Evolutionary conservation across 30 jellyfish, hydroid and myxozoan species (phyloP).

Genomic region (Cassiopea xamachana): DNA sequence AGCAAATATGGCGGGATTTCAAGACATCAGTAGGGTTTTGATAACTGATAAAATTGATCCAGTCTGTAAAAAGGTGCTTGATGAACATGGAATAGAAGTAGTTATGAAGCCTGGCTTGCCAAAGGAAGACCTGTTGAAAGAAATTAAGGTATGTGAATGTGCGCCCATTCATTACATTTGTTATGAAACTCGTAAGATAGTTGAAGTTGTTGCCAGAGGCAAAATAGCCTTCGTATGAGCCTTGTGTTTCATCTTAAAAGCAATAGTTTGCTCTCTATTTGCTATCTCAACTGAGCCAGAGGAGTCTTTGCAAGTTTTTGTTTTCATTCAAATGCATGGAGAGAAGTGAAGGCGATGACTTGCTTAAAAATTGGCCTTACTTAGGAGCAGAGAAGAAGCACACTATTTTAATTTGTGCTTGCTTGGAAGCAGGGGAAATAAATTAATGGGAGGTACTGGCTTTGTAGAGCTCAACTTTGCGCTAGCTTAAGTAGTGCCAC

Average conservation of each 20-base stretch:
- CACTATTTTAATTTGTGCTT: no score
- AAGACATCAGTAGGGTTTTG: conserved; percentile 51
- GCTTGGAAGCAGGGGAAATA: no score
- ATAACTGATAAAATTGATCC: conserved; percentile 86
- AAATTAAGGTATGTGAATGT: conserved; percentile 56
- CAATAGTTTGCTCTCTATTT: no score
- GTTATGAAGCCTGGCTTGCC: conserved; percentile 86
- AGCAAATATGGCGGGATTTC: conserved; percentile 60
- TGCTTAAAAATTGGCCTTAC: no score
- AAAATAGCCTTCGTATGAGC: neutral
- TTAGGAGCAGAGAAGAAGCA: no score
- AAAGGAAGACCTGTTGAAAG: conserved; percentile 54
- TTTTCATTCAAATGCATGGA: no score
- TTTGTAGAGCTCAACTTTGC: no score
- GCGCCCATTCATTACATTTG: neutral
- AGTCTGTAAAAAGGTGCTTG: conserved; percentile 64
- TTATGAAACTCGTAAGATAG: neutral
- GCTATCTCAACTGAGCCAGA: no score
- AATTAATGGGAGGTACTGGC: no score
- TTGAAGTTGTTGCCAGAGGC: neutral
- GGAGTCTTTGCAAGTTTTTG: no score
- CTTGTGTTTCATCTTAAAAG: neutral
- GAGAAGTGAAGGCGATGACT: no score
- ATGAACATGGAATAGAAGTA: conserved; percentile 66
- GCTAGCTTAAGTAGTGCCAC: no score